phyloP scores from a whole-genome alignment of 2,113 vertebrate genomes.

The Myotis davidii region DNA sequence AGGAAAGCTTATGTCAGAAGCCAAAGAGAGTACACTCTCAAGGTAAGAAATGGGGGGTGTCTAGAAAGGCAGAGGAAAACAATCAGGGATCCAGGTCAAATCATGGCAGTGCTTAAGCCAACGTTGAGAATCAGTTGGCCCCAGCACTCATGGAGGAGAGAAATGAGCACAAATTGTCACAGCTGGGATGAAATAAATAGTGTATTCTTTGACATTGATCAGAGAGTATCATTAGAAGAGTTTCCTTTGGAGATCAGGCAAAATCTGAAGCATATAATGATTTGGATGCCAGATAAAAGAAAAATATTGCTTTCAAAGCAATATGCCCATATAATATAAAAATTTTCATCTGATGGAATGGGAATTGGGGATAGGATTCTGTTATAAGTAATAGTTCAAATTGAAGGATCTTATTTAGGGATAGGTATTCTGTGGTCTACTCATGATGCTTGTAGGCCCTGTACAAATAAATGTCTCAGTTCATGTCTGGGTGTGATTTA shows the following conservation, averaged over 20 bases:
- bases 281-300: not conserved
- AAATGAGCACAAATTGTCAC: not conserved
- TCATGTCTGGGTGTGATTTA: not conserved
- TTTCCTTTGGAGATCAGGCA: not conserved
- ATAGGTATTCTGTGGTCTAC: not conserved
- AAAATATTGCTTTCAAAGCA: not conserved
- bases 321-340: not conserved
- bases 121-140: not conserved
- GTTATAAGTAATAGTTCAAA: not conserved
- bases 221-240: not conserved
- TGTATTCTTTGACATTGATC: not conserved
- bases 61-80: not conserved
- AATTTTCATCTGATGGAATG: not conserved
- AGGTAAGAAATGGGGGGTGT: not conserved
- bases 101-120: not conserved
- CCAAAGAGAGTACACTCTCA: not conserved
- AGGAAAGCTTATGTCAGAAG: constrained; percentile 52
- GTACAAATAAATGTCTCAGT: not conserved
- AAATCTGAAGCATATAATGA: not conserved
- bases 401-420: not conserved
- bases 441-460: not conserved
- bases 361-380: not conserved
- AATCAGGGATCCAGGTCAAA: not conserved
- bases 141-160: not conserved
- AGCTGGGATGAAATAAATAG: not conserved